These are phyloP conservation scores for Oncorhynchus masou DNA, from an alignment of 2,113 vertebrate genomes.

Conservation along the genomic window DNA sequence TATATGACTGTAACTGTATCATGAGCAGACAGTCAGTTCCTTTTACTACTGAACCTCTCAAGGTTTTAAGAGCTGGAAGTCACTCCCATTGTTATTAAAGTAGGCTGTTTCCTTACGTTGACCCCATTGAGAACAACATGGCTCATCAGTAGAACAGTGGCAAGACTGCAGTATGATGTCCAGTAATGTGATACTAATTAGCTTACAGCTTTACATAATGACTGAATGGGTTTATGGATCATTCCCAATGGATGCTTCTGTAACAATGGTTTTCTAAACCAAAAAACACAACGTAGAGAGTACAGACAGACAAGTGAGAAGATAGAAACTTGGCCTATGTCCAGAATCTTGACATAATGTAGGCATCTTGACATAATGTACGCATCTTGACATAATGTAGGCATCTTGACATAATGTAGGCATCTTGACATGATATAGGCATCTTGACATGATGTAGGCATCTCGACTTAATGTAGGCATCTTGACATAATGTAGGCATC, in stretches of 20 bases:
- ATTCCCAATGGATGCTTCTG: neutral
- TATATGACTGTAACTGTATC: neutral
- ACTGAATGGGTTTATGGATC: neutral
- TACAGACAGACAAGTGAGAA: neutral
- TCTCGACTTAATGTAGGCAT: no score
- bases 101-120: neutral
- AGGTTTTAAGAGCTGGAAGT: slow-evolving; percentile 3
- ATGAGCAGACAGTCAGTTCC: neutral
- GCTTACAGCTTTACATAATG: neutral
- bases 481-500: no score
- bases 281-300: neutral
- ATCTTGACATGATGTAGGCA: no score
- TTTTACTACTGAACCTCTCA: slow-evolving; percentile 12
- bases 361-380: neutral
- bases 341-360: neutral
- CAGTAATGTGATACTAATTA: neutral
- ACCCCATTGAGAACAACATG: neutral
- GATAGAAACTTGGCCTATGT: neutral
- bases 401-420: no score
- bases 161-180: neutral
- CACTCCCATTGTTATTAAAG: neutral
- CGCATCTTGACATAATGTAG: neutral
- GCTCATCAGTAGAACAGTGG: neutral
- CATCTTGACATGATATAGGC: no score
- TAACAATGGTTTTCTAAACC: neutral